phyloP scores from a whole-genome alignment of 2,888 invertebrate species.

The Cephus runcator region DNA sequence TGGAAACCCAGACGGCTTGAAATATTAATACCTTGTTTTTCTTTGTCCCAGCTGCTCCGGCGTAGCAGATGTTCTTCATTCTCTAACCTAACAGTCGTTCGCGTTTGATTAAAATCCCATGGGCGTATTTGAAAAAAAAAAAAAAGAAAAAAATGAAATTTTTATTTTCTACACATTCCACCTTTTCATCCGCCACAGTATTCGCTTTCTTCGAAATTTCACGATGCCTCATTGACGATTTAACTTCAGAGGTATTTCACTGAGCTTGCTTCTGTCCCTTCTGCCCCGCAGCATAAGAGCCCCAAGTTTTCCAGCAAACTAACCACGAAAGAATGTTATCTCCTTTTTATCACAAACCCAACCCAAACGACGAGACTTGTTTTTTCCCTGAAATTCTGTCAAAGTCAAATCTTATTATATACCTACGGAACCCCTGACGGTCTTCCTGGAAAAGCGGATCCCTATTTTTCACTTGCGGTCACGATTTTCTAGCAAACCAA shows the following conservation, averaged over 20 bases:
- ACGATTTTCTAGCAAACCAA: background rate
- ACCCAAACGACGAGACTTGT: background rate
- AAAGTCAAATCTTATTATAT: background rate
- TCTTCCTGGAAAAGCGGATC: background rate
- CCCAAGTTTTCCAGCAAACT: background rate
- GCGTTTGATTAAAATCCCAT: background rate
- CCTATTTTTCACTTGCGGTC: background rate
- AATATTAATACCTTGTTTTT: background rate
- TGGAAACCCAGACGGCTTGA: background rate
- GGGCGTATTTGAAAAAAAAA: background rate
- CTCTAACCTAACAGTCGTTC: background rate
- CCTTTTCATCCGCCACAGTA: background rate
- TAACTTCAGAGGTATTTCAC: background rate
- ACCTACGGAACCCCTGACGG: background rate
- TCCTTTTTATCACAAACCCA: background rate
- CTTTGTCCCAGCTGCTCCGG: background rate
- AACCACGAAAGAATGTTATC: background rate
- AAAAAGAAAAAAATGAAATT: background rate
- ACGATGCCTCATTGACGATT: background rate
- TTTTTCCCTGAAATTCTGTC: background rate
- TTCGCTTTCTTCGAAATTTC: background rate
- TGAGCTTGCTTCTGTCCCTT: background rate
- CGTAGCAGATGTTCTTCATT: background rate
- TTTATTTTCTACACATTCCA: background rate
- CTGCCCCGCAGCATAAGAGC: background rate